phyloP scores from a whole-genome alignment of 2,113 vertebrate genomes.

The Lophius piscatorius region DNA sequence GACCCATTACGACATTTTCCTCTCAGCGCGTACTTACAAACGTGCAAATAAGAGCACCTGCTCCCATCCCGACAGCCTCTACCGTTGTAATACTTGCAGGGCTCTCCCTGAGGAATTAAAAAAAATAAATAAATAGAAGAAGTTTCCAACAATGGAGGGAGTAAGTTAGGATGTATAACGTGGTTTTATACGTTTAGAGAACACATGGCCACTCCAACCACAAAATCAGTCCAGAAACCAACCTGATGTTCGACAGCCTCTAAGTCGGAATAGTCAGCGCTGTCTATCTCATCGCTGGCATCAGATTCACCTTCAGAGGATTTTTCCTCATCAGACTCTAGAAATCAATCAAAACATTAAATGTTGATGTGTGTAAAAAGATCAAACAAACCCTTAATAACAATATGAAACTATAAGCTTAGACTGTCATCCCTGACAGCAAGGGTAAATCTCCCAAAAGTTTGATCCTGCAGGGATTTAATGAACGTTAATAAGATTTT shows the following conservation, averaged over 20 bases:
- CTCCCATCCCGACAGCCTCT: conserved; percentile 47
- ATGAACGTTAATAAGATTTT: no score
- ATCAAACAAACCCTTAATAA: no score
- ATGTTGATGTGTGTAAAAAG: no score
- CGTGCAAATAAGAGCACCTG: conserved; percentile 57
- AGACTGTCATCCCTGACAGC: no score
- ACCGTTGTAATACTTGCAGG: conserved; percentile 71
- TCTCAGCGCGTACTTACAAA: conserved; percentile 62
- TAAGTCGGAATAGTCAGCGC: background rate
- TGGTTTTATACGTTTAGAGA: no score
- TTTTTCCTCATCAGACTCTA: background rate
- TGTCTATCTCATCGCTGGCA: background rate
- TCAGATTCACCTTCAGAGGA: background rate
- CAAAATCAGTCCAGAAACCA: background rate
- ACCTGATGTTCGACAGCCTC: conserved; percentile 17
- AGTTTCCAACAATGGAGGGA: background rate
- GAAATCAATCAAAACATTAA: no score
- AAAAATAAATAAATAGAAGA: background rate
- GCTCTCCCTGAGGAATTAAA: background rate
- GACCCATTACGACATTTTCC: conserved; percentile 57
- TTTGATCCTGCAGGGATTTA: no score
- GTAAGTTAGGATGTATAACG: no score
- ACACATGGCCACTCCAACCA: no score
- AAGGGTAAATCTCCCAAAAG: no score
- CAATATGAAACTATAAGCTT: no score